A percentile compares a stretch with the other conserved stretches of the same genome.
Conservation (phyloP, 2,113 vertebrate species). For the Rhea pennata region DNA sequence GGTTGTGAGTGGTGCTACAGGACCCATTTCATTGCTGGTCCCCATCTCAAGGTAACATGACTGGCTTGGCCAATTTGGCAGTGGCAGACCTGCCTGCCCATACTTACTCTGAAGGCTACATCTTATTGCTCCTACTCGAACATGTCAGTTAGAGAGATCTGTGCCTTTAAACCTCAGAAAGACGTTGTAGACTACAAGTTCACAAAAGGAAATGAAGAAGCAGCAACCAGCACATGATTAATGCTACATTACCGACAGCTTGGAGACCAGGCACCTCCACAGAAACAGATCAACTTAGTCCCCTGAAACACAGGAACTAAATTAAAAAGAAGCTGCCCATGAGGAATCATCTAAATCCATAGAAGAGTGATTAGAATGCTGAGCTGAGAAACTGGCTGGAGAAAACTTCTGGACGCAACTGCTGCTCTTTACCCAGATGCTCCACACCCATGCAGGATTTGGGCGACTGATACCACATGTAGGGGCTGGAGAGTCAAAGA, state of each 20-base stretch:
- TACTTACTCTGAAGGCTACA: not conserved
- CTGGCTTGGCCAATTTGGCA: accelerated
- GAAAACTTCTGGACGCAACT: not conserved
- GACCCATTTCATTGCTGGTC: not conserved
- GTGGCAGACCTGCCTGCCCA: too few species aligned
- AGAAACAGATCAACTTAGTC: not conserved
- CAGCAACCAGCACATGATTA: not conserved
- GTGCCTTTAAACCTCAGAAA: not conserved
- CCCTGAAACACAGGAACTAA: not conserved
- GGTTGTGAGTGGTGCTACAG: not conserved
- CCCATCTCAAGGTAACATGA: not conserved
- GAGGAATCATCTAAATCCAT: conserved; percentile 1
- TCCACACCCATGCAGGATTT: not conserved
- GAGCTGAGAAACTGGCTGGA: not conserved
- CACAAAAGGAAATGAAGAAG: not conserved
- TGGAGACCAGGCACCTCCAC: not conserved
- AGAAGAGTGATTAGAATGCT: not conserved
- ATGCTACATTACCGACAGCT: conserved; percentile 17
- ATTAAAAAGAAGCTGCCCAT: not conserved
- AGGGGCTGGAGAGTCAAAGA: not conserved
- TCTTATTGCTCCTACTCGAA: not conserved
- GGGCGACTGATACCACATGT: not conserved
- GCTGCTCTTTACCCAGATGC: not conserved
- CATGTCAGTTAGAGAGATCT: not conserved
- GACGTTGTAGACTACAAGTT: not conserved